phyloP scores from a whole-genome alignment of 2,888 invertebrate species.

The Serrognathus titanus region DNA sequence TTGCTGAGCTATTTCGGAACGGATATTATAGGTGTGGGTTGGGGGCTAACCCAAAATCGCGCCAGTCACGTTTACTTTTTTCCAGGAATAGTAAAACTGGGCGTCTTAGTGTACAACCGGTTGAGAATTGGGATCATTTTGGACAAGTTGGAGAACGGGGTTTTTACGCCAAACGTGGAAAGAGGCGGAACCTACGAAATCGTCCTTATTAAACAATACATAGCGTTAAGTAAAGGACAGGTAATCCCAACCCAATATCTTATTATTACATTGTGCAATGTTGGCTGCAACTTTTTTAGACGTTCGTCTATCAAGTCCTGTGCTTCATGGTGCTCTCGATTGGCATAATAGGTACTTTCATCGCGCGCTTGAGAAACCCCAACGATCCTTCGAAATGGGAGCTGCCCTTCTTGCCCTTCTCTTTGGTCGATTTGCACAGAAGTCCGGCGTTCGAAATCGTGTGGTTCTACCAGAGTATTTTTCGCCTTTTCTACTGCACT shows the following conservation, averaged over 20 bases:
- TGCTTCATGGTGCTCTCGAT: slow-evolving; percentile 3
- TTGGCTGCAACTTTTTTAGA: too few species aligned
- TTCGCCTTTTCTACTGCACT: slow-evolving; percentile 4
- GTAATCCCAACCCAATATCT: background rate
- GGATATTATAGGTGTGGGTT: background rate
- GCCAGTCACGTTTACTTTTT: background rate
- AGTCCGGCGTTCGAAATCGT: slow-evolving; percentile 8
- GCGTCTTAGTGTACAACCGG: slow-evolving; percentile 6
- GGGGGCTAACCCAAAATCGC: background rate
- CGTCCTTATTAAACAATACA: background rate
- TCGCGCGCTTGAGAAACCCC: slow-evolving; percentile 1
- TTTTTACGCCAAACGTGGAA: slow-evolving; percentile 2
- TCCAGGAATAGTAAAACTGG: slow-evolving; percentile 4
- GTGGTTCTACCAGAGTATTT: slow-evolving; percentile 5
- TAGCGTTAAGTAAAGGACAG: slow-evolving; percentile 1
- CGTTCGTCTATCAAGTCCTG: slow-evolving; percentile 3
- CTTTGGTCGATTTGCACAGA: background rate
- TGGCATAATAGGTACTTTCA: slow-evolving; percentile 5
- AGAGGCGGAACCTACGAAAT: slow-evolving; percentile 6
- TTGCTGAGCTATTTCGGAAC: slow-evolving; percentile 6
- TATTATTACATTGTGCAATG: too few species aligned
- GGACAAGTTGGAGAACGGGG: background rate
- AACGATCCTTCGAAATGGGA: slow-evolving; percentile 4
- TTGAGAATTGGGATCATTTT: slow-evolving; percentile 2
- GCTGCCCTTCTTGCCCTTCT: slow-evolving; percentile 7